phyloP scores from a whole-genome alignment of 2,888 invertebrate species.

The Prosopocoilus inquinatus region DNA sequence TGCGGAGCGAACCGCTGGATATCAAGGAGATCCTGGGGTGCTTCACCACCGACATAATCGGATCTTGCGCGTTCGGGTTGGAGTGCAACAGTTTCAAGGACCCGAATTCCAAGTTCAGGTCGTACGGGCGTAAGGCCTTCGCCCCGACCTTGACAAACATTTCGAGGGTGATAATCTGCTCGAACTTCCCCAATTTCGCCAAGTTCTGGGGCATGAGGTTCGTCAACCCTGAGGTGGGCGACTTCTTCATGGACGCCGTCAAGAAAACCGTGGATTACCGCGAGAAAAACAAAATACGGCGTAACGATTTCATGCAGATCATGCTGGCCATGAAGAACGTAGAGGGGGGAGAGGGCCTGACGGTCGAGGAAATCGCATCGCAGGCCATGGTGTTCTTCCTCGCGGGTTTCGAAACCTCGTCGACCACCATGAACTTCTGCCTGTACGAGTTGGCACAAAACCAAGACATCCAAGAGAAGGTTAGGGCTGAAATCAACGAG shows the following conservation, averaged over 20 bases:
- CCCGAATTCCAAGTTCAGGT: constrained; percentile 51
- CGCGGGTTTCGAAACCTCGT: constrained; percentile 55
- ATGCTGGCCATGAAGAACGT: constrained; percentile 36
- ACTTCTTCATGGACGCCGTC: constrained; percentile 35
- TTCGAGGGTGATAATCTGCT: constrained; percentile 46
- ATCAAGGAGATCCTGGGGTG: constrained; percentile 49
- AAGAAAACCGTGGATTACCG: constrained; percentile 33
- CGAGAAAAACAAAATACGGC: constrained; percentile 26
- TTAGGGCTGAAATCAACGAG: constrained; percentile 46
- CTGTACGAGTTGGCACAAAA: constrained; percentile 55
- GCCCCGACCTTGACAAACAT: constrained; percentile 13
- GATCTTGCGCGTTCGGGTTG: constrained; percentile 58
- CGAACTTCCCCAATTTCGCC: constrained; percentile 41
- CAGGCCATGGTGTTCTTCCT: constrained; percentile 51
- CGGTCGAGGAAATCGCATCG: constrained; percentile 37
- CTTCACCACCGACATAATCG: constrained; percentile 53
- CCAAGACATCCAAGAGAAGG: constrained; percentile 47
- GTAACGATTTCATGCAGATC: constrained; percentile 47
- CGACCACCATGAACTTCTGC: too few species aligned
- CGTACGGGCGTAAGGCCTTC: constrained; percentile 21
- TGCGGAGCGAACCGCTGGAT: constrained; percentile 40
- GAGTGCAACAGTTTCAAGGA: constrained; percentile 55
- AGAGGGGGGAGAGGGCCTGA: constrained; percentile 19
- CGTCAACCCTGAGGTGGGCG: constrained; percentile 27
- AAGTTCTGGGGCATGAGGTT: constrained; percentile 24